Conservation (phyloP, 2,797 vertebrate species). For the Enoplosus armatus region DNA sequence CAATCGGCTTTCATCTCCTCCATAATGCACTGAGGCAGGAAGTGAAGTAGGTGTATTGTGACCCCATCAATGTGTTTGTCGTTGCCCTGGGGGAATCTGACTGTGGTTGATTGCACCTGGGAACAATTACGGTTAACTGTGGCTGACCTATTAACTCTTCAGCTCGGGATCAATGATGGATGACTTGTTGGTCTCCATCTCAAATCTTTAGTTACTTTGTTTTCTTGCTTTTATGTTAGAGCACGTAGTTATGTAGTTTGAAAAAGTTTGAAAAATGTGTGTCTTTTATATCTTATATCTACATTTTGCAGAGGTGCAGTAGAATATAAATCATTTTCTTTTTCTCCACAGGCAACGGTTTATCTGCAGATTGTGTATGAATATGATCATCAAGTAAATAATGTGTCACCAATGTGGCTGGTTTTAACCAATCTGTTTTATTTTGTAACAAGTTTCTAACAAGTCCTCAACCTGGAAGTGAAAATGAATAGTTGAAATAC, state of each 20-base stretch:
- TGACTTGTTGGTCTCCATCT: slow-evolving; percentile 32
- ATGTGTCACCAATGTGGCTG: background rate
- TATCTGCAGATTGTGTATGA: too few species aligned
- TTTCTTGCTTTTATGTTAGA: background rate
- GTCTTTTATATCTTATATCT: background rate
- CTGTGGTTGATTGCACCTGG: slow-evolving; percentile 66
- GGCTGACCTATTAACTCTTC: slow-evolving; percentile 51
- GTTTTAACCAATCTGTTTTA: background rate
- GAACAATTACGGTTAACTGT: slow-evolving; percentile 76
- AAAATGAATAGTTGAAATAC: background rate
- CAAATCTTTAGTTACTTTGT: slow-evolving; percentile 16
- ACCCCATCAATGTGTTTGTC: slow-evolving; percentile 43
- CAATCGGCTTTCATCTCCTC: slow-evolving; percentile 55
- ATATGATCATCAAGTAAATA: background rate
- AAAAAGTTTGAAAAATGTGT: background rate
- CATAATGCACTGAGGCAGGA: slow-evolving; percentile 55
- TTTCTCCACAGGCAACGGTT: background rate
- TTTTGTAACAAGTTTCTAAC: background rate
- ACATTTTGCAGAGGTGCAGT: background rate
- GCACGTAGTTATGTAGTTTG: background rate
- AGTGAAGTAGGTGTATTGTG: slow-evolving; percentile 35
- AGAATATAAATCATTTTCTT: background rate
- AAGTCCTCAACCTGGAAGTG: background rate
- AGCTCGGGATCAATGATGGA: slow-evolving; percentile 62
- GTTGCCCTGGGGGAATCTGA: slow-evolving; percentile 41